phyloP scores from a whole-genome alignment of 1,140 invertebrate genomes.

The Cepaea nemoralis region DNA sequence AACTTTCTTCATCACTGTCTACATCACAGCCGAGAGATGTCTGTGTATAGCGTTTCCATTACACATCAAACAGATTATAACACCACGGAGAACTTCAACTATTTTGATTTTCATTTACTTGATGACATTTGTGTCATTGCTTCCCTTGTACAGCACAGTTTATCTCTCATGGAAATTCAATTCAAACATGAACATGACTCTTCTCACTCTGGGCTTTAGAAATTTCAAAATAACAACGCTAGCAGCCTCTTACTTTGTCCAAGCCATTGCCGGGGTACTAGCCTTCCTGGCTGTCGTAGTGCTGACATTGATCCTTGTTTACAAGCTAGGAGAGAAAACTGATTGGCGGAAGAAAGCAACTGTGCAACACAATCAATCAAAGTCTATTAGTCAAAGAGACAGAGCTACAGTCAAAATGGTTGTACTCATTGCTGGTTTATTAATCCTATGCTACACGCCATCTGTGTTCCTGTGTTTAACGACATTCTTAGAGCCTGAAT shows the following conservation, averaged over 20 bases:
- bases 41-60: background rate
- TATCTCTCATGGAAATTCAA: background rate
- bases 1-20: background rate
- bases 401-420: background rate
- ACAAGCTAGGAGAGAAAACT: background rate
- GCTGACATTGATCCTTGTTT: background rate
- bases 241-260: background rate
- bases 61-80: background rate
- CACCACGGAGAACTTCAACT: background rate
- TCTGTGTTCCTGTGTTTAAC: background rate
- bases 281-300: background rate
- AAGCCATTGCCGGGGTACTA: background rate
- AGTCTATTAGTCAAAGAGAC: background rate
- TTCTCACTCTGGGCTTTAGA: background rate
- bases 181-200: background rate
- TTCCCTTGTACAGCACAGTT: background rate
- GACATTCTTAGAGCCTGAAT: background rate
- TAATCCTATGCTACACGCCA: background rate
- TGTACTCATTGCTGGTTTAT: background rate
- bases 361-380: no score
- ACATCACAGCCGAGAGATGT: constrained; percentile 12
- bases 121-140: background rate
- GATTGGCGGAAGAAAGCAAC: background rate
- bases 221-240: background rate
- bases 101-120: background rate